Conservation (phyloP, 2,113 vertebrate species). For the Triplophysa siluroides region DNA sequence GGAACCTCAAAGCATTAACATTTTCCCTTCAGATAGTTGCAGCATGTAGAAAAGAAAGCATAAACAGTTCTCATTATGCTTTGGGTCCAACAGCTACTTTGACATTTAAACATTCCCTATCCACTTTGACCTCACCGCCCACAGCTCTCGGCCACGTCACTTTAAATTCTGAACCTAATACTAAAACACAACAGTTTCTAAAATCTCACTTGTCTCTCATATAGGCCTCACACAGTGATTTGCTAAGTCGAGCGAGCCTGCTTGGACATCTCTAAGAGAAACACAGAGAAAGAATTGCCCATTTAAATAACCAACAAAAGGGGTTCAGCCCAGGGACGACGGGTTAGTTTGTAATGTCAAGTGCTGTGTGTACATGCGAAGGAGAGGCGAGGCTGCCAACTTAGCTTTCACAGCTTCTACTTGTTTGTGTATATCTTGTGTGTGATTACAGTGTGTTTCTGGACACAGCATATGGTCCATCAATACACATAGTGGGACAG, state of each 20-base stretch:
- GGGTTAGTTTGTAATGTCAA: slow-evolving; percentile 4
- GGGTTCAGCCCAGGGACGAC: slow-evolving; percentile 31
- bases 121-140: slow-evolving; percentile 36
- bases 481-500: neutral
- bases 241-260: slow-evolving; percentile 17
- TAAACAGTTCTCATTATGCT: slow-evolving; percentile 44
- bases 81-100: slow-evolving; percentile 25
- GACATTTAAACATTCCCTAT: slow-evolving; percentile 47
- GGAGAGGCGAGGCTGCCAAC: slow-evolving; percentile 26
- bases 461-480: slow-evolving; percentile 16
- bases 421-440: slow-evolving; percentile 16
- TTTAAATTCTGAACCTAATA: slow-evolving; percentile 41
- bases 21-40: too few species aligned
- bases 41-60: slow-evolving; percentile 12
- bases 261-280: slow-evolving; percentile 10
- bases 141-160: slow-evolving; percentile 40
- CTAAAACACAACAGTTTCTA: slow-evolving; percentile 48
- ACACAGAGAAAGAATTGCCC: slow-evolving; percentile 13
- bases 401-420: slow-evolving; percentile 15
- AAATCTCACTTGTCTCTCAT: slow-evolving; percentile 30
- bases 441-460: neutral
- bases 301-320: slow-evolving; percentile 25
- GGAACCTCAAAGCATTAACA: too few species aligned
- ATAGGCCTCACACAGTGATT: slow-evolving; percentile 25
- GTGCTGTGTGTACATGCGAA: slow-evolving; percentile 24